A percentile compares a stretch with the other conserved stretches of the same genome.
Evolutionary conservation across 1,140 invertebrate genomes (phyloP).

Genomic region (Eriocheir sinensis): DNA sequence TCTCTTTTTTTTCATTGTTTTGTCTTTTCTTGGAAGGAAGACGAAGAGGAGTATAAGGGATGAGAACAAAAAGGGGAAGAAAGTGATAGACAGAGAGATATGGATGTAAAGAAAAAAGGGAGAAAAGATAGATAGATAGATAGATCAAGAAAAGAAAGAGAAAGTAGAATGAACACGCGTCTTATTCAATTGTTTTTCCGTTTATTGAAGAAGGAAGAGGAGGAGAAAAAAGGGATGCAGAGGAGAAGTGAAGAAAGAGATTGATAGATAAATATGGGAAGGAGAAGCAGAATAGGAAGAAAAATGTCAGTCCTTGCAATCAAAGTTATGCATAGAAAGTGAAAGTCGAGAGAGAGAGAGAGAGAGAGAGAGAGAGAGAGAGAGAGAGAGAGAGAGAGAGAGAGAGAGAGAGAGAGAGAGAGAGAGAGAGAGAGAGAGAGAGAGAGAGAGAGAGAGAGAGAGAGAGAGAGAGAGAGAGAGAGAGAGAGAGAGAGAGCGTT

Average conservation of each 20-base stretch:
- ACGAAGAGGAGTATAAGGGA: too few relatives aligned
- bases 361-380: slow-evolving; percentile 26
- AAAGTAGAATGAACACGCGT: neutral
- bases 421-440: slow-evolving; percentile 5
- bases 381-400: slow-evolving; percentile 14
- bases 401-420: slow-evolving; percentile 27
- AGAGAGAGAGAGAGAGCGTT: neutral
- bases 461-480: slow-evolving; percentile 32
- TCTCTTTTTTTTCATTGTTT: too few relatives aligned
- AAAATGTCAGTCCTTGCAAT: too few relatives aligned
- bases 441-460: slow-evolving; percentile 35
- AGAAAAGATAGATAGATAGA: neutral
- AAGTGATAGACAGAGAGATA: neutral
- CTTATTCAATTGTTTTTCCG: too few relatives aligned
- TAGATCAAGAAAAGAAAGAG: neutral
- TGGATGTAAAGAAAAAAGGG: neutral
- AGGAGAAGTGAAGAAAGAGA: too few relatives aligned
- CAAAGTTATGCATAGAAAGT: too few relatives aligned
- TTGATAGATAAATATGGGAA: too few relatives aligned
- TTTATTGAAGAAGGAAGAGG: too few relatives aligned
- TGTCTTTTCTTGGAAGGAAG: neutral
- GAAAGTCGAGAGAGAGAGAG: neutral
- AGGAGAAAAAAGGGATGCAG: too few relatives aligned
- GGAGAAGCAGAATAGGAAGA: too few relatives aligned
- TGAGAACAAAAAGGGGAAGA: neutral